Base-by-base conservation (phyloP, 2,888 invertebrate species). In the Melangyna quadrimaculata region DNA sequence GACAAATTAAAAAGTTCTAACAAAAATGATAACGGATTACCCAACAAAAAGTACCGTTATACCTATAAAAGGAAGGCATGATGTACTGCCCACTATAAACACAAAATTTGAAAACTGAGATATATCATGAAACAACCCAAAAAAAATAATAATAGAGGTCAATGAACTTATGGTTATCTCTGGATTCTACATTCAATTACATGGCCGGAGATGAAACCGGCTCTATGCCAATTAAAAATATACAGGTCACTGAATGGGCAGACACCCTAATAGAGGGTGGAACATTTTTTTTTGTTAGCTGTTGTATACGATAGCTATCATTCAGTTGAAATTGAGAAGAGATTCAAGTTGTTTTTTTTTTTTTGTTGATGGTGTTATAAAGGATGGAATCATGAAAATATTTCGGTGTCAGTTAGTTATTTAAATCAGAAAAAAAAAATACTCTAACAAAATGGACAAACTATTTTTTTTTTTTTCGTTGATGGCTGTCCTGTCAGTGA, bases 391-490 rank as follows among this genome's bases (percentile, higher is more conserved):
- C 37, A 59, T 59, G 37, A 22, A 59, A 59, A 59, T 59, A 65
- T 65, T 65, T 65, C 45, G 63, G 63, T 63, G 63, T 63, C 63
- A 63, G 65, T 65, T 45, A 65, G 65, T 65, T 65, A 65, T 65
- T 65, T 45, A 65, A 65, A 65, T 65, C 40, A 45, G 12, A 19
- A 45, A 45, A 32, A 45, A 32, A 37, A 59, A 37, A 12, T 10
- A 35, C 22, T 37, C 2, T 14, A 9, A 59, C n/a, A 59, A 65
- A 65, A 65, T 32, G 45, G 45, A 63, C 29, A 29, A 43, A 43
- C 27, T 45, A 24, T 19, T 17, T 61, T 55, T 59, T 59, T 35
- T 37, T 24, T 24, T 37, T n/a, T n/a, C n/a, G 14, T 37, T 61
- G 61, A 61, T 61, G 14, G 14, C 29, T 65, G 45, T 45, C 65